Conservation (phyloP, 2,113 vertebrate species). For the Chionodraco myersi region DNA sequence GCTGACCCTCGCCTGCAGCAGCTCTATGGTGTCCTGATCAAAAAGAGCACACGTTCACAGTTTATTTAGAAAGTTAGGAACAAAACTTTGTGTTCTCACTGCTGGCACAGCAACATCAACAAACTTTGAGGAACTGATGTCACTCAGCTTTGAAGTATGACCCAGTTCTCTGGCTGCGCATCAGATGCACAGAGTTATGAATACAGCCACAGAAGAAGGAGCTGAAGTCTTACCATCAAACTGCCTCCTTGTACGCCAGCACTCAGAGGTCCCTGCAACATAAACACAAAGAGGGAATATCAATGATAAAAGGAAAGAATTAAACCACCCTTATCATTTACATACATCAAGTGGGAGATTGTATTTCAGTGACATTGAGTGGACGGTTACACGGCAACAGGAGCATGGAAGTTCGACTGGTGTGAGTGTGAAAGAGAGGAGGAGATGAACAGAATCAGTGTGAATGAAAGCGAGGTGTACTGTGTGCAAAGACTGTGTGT, state of each 20-base stretch:
- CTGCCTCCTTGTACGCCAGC: conserved; percentile 89
- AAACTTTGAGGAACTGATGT: conserved; percentile 47
- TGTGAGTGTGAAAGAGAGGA: conserved; percentile 27
- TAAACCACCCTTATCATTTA: conserved; percentile 1
- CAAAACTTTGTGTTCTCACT: conserved; percentile 13
- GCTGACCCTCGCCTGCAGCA: conserved; percentile 92
- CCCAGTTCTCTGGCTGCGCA: conserved; percentile 57
- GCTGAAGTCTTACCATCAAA: conserved; percentile 86
- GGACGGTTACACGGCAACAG: conserved; percentile 16
- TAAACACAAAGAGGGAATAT: conserved; percentile 22
- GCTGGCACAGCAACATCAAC: conserved; percentile 28
- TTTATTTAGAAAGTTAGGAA: background rate
- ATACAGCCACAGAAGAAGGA: conserved; percentile 30
- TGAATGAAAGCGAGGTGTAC: conserved; percentile 27
- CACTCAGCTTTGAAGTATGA: conserved; percentile 57
- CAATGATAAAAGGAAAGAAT: conserved; percentile 6
- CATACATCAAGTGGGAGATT: conserved; percentile 31
- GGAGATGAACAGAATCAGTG: conserved; percentile 19
- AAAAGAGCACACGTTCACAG: conserved; percentile 19
- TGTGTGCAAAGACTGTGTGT: conserved; percentile 33
- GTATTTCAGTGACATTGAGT: conserved; percentile 34
- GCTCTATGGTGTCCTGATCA: conserved; percentile 90
- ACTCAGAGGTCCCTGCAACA: conserved; percentile 89
- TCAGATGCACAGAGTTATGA: conserved; percentile 36
- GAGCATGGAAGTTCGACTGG: conserved; percentile 18